Base-by-base conservation (phyloP, 2,888 invertebrate species). In the Nematopogon swammerdamellus region DNA sequence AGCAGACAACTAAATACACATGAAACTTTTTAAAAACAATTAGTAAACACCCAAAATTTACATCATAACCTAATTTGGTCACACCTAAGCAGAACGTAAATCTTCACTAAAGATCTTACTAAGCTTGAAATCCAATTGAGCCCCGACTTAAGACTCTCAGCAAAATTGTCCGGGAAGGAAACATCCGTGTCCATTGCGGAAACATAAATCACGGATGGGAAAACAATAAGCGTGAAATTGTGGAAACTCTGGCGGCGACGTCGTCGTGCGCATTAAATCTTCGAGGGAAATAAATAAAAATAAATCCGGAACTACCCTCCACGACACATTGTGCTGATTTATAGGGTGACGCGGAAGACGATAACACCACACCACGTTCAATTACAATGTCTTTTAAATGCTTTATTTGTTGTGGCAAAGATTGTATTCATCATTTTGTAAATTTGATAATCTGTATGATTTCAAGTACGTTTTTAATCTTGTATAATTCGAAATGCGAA, bases 161-260 rank as follows among this genome's bases (percentile, higher is more conserved):
- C 36, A 36, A 36, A 36, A 36, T 36, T 14, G 36, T 14, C 6
- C n/a, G 8, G 68, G 70, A 65, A 72, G 72, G 72, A 67, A 72
- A 75, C 74, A 75, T 68, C 66, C 73, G 68, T 67, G 68, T 72
- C 75, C 72, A 79, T 77, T 79, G 77, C 70, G 61, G 58, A 67
- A 58, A 62, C 71, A 70, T 79, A 79, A 79, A 79, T 79, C 79
- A 75, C 65, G 74, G 79, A 79, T 77, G 77, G 77, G 77, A 77
- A 79, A 79, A 79, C 79, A 79, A 79, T 79, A 77, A 76, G 79
- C 79, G 79, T 77, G 79, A 79, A 79, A 79, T 79, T 77, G 79
- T 79, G 79, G 77, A 79, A 79, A 77, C 44, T 44, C 75, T 74
- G 74, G 59, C 70, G 65, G 59, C 68, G 73, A 70, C 71, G 70